Percentiles rank a stretch among this genome's conserved stretches.
Evolutionary conservation across 1,140 invertebrate species (phyloP).

Genomic region (Pseudomyrmex concolor): DNA sequence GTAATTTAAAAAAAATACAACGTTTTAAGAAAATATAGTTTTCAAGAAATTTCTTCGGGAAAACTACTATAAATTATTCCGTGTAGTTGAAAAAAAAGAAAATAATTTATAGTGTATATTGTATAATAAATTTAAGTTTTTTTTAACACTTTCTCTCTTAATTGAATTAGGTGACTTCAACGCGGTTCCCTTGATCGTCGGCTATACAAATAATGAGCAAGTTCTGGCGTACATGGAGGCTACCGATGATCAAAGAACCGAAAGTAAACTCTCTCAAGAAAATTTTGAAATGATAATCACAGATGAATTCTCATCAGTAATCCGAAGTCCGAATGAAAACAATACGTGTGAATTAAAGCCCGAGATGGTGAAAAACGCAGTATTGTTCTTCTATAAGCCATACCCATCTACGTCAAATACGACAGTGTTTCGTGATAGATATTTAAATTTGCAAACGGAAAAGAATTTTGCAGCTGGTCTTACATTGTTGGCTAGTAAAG

Average conservation of each 20-base stretch:
- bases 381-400: slow-evolving; percentile 90
- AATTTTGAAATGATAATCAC: slow-evolving; percentile 87
- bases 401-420: slow-evolving; percentile 87
- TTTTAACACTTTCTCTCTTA: neutral
- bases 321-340: slow-evolving; percentile 85
- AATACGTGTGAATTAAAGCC: slow-evolving; percentile 88
- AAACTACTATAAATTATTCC: too few species aligned
- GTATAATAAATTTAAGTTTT: neutral
- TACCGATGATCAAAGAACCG: slow-evolving; percentile 85
- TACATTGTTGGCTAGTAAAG: slow-evolving; percentile 87
- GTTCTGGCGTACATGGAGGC: slow-evolving; percentile 86
- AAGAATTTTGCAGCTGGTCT: slow-evolving; percentile 90
- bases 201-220: slow-evolving; percentile 92
- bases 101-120: too few species aligned
- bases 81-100: too few species aligned
- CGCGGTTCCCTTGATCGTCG: slow-evolving; percentile 89
- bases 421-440: slow-evolving; percentile 86
- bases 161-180: slow-evolving; percentile 80
- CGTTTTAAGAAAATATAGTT: too few species aligned
- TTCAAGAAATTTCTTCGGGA: too few species aligned
- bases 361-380: slow-evolving; percentile 89
- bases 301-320: slow-evolving; percentile 84
- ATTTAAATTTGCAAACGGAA: slow-evolving; percentile 90
- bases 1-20: too few species aligned
- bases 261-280: slow-evolving; percentile 84